These are phyloP conservation scores for Ochropleura leucogaster DNA, from an alignment of 2,888 invertebrate genomes.

Conservation along the genomic window DNA sequence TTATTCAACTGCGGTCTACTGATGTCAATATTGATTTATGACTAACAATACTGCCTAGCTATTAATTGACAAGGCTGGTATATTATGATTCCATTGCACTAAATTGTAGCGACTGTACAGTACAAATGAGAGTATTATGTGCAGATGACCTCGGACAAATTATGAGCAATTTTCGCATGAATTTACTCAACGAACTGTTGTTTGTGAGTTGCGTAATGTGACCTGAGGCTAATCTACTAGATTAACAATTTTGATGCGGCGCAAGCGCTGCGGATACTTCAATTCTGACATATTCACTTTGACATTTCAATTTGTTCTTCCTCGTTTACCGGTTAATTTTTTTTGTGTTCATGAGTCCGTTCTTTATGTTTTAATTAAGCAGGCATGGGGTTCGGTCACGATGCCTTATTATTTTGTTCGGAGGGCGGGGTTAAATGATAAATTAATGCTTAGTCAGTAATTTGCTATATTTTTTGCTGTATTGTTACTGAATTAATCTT, in stretches of 20 bases:
- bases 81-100: constrained; percentile 42
- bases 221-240: constrained; percentile 56
- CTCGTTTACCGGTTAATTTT: constrained; percentile 47
- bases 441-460: constrained; percentile 83
- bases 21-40: constrained; percentile 50
- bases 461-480: constrained; percentile 80
- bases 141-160: constrained; percentile 64
- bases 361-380: constrained; percentile 68
- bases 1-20: constrained; percentile 39
- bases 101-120: constrained; percentile 50
- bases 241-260: constrained; percentile 50
- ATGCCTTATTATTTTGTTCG: constrained; percentile 72
- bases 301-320: constrained; percentile 57
- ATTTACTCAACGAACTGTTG: constrained; percentile 63
- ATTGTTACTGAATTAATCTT: constrained; percentile 73
- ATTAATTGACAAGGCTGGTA: constrained; percentile 52
- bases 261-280: constrained; percentile 34
- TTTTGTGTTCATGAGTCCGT: constrained; percentile 56
- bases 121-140: constrained; percentile 58
- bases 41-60: constrained; percentile 41
- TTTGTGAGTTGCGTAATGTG: constrained; percentile 54
- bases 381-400: constrained; percentile 72
- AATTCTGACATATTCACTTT: constrained; percentile 54
- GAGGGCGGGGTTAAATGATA: constrained; percentile 79
- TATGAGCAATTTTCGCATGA: constrained; percentile 62